Percentiles rank a stretch among this genome's conserved stretches.
Conservation (phyloP, 2,888 invertebrate species). For the Tetanocera ferruginea region DNA sequence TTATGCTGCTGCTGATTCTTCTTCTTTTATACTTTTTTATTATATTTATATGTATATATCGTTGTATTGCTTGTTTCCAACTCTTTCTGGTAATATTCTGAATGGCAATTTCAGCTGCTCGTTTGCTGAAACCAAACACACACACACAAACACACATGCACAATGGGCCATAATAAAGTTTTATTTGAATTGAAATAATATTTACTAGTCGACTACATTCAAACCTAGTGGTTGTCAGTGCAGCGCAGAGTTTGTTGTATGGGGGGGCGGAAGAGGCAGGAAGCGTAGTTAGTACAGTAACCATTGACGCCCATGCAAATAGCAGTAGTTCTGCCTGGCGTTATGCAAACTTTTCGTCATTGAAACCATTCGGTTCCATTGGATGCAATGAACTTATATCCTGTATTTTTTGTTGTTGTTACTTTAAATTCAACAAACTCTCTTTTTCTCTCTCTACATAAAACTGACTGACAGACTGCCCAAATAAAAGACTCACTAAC, state of each 20-base stretch:
- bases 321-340: conserved; percentile 43
- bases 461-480: too few species aligned
- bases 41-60: background rate
- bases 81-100: background rate
- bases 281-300: background rate
- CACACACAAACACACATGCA: background rate
- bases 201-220: conserved; percentile 52
- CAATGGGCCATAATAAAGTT: conserved; percentile 37
- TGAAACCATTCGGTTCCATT: conserved; percentile 60
- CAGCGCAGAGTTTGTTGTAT: too few species aligned
- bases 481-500: conserved; percentile 10
- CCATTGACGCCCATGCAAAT: conserved; percentile 8
- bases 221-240: background rate
- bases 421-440: background rate
- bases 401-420: background rate
- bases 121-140: background rate
- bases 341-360: conserved; percentile 63
- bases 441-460: background rate
- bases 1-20: background rate
- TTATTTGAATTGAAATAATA: conserved; percentile 58
- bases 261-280: background rate
- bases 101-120: background rate
- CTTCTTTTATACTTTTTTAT: background rate
- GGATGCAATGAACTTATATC: conserved; percentile 63
- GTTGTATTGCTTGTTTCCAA: background rate